Percentiles rank a stretch among this genome's conserved stretches.
Conservation (phyloP, 2,888 invertebrate genomes). For the Drosophila vallismaia region DNA sequence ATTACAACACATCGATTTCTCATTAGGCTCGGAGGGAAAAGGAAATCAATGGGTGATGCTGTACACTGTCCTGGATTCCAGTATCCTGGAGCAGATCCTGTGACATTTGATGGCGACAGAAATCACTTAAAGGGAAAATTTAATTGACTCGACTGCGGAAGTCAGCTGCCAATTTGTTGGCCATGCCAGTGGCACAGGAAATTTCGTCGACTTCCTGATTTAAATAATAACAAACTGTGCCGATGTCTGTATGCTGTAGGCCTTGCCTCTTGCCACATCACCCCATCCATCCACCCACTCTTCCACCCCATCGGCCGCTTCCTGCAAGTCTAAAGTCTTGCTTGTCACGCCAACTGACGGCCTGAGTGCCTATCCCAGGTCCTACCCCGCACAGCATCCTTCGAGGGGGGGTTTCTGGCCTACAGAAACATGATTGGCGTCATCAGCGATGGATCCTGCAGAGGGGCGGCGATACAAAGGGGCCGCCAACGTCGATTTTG, state of each 20-base stretch:
- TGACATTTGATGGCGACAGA: conserved; percentile 72
- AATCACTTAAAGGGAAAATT: conserved; percentile 77
- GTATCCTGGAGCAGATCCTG: not conserved
- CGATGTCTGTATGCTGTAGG: conserved; percentile 29
- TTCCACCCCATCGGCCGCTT: conserved; percentile 1
- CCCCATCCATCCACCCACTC: not conserved
- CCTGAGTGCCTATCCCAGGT: conserved; percentile 8
- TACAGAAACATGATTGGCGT: conserved; percentile 46
- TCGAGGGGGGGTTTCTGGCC: not conserved
- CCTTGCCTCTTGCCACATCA: not conserved
- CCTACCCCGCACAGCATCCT: not conserved
- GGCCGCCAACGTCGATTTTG: conserved; percentile 41
- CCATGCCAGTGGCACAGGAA: conserved; percentile 70
- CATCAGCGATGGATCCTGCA: conserved; percentile 41
- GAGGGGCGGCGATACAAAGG: not conserved
- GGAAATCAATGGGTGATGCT: conserved; percentile 6
- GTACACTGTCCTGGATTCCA: no score
- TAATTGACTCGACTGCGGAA: conserved; percentile 75
- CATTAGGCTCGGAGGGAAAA: conserved; percentile 47
- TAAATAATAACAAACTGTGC: conserved; percentile 77
- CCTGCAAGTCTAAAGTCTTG: conserved; percentile 41
- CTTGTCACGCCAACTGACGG: conserved; percentile 75
- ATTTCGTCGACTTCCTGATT: conserved; percentile 82
- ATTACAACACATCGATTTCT: conserved; percentile 78
- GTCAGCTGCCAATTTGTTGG: conserved; percentile 74